These are phyloP conservation scores for Mylabris phalerata DNA, from an alignment of 1,140 invertebrate genomes.

Conservation along the genomic window DNA sequence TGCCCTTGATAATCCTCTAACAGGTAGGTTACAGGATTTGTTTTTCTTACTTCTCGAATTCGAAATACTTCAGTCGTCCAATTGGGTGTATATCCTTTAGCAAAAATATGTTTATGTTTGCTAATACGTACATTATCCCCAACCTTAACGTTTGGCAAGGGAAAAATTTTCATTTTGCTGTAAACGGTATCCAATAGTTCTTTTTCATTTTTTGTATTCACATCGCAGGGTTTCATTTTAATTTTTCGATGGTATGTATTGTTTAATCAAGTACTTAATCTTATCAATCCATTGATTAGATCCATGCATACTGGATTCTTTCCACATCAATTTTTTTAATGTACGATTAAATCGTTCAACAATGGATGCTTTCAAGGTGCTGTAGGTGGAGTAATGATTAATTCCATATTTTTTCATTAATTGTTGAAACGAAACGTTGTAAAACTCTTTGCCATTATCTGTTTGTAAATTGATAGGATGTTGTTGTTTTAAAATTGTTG, in stretches of 20 bases:
- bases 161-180: not conserved
- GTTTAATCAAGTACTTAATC: slow-evolving; percentile 32
- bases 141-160: slow-evolving; percentile 5
- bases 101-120: slow-evolving; percentile 29
- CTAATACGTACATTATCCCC: slow-evolving; percentile 7
- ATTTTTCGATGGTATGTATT: slow-evolving; percentile 41
- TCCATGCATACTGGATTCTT: slow-evolving; percentile 37
- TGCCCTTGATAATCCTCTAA: slow-evolving; percentile 15
- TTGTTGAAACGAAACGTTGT: slow-evolving; percentile 25
- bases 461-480: slow-evolving; percentile 30
- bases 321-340: slow-evolving; percentile 40
- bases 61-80: slow-evolving; percentile 35
- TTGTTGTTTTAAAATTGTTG: slow-evolving; percentile 20
- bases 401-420: slow-evolving; percentile 31
- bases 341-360: slow-evolving; percentile 42
- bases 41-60: slow-evolving; percentile 24
- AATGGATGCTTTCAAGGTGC: slow-evolving; percentile 38
- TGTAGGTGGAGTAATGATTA: slow-evolving; percentile 36
- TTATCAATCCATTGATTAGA: slow-evolving; percentile 34
- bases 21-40: slow-evolving; percentile 26
- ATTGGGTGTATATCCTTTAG: slow-evolving; percentile 33
- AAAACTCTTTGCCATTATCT: slow-evolving; percentile 36
- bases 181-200: not conserved
- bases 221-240: not conserved
- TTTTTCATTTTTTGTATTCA: not conserved